Evolutionary conservation across 2,797 vertebrate species (phyloP).

Genomic region (Tauraco hartlaubi): DNA sequence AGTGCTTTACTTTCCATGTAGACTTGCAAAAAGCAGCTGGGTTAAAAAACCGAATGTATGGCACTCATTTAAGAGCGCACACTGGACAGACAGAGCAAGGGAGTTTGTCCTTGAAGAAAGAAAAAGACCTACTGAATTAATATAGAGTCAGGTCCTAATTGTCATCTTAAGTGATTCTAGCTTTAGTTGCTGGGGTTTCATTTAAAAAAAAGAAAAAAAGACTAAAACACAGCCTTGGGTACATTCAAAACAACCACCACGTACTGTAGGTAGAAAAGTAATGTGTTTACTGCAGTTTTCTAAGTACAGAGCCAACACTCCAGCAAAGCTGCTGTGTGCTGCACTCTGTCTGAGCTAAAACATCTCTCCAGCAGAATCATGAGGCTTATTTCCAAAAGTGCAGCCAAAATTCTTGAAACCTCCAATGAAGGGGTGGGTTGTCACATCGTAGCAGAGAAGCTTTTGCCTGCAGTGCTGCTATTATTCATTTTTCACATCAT

Average conservation of each 20-base stretch:
- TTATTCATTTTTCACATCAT: constrained; percentile 45
- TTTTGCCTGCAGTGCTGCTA: constrained; percentile 26
- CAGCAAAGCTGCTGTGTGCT: background rate
- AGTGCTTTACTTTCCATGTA: background rate
- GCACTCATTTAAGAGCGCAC: background rate
- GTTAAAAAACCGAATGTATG: background rate
- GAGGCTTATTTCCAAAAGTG: background rate
- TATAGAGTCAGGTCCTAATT: background rate
- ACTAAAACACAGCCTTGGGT: background rate
- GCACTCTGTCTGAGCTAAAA: background rate
- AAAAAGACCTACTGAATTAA: background rate
- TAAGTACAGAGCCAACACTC: background rate
- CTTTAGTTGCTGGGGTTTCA: background rate
- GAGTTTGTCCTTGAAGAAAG: background rate
- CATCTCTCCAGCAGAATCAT: background rate
- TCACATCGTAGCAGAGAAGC: background rate
- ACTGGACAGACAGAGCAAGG: background rate
- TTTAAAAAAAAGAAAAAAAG: background rate
- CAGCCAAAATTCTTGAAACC: constrained; percentile 30
- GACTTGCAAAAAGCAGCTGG: background rate
- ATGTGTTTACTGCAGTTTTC: background rate
- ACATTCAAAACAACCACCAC: background rate
- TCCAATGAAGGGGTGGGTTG: background rate
- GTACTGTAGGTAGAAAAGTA: background rate
- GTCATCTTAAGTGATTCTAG: background rate